phyloP scores from a whole-genome alignment of 2,113 vertebrate genomes.

The Ascaphus truei region DNA sequence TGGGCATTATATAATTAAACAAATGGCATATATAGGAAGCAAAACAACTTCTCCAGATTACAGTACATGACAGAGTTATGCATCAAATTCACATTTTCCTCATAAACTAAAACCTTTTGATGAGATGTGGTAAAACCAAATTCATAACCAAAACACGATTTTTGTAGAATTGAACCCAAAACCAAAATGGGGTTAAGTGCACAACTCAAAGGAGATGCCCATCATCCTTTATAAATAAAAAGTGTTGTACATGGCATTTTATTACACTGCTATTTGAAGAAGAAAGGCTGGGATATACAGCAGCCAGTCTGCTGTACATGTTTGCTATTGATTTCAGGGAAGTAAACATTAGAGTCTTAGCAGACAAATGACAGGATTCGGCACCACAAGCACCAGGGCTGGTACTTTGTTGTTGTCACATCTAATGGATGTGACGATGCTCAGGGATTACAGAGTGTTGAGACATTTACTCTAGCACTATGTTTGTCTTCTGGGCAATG shows the following conservation, averaged over 20 bases:
- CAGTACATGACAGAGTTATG: no score
- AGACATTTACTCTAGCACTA: slow-evolving; percentile 11
- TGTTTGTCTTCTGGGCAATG: slow-evolving; percentile 28
- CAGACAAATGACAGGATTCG: slow-evolving; percentile 19
- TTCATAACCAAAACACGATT: no score
- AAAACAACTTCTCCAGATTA: no score
- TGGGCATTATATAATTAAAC: no score
- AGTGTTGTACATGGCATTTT: slow-evolving; percentile 13
- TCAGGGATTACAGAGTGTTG: slow-evolving; percentile 18
- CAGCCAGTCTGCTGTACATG: no score
- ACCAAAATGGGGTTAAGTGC: no score
- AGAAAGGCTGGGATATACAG: slow-evolving; percentile 9
- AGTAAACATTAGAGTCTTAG: slow-evolving; percentile 14
- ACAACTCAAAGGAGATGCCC: no score
- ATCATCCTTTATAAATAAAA: slow-evolving; percentile 1
- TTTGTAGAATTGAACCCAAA: no score
- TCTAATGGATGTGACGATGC: slow-evolving; percentile 23
- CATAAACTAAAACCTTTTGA: no score
- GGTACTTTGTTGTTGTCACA: slow-evolving; percentile 15
- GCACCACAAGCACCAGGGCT: background rate
- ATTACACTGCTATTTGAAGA: slow-evolving; percentile 10
- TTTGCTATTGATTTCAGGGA: slow-evolving; percentile 19
- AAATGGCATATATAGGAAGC: no score
- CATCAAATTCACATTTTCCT: no score
- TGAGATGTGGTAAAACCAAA: no score